Evolutionary conservation across 2,888 invertebrate species (phyloP).

Genomic region (Pyrrhosoma nymphula): DNA sequence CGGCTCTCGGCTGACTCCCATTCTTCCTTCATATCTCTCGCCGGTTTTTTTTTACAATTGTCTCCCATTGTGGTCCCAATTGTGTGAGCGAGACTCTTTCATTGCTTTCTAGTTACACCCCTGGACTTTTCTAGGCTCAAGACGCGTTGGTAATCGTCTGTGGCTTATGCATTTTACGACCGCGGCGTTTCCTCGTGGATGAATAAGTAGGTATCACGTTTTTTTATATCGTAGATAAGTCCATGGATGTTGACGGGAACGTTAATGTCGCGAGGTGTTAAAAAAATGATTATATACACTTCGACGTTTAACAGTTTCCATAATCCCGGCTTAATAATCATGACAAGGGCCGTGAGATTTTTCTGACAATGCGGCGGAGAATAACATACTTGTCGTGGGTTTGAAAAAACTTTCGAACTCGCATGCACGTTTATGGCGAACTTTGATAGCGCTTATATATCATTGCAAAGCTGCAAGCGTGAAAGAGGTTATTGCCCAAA

Average conservation of each 20-base stretch:
- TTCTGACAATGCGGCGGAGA: background rate
- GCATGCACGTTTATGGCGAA: background rate
- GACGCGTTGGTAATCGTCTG: background rate
- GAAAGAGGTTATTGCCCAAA: too few relatives aligned
- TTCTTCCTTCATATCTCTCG: slow-evolving; percentile 10
- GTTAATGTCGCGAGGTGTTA: background rate
- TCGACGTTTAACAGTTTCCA: background rate
- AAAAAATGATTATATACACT: background rate
- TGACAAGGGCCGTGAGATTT: background rate
- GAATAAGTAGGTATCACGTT: background rate
- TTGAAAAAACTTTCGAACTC: background rate
- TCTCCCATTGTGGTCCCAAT: slow-evolving; percentile 1
- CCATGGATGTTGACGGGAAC: background rate
- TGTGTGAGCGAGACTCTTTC: background rate
- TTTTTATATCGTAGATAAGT: slow-evolving; percentile 10
- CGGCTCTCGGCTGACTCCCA: background rate
- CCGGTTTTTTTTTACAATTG: background rate
- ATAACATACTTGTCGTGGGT: background rate
- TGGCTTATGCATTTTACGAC: background rate
- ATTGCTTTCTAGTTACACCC: background rate
- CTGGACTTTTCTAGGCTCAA: background rate
- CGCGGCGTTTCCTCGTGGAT: background rate
- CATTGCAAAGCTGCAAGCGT: too few relatives aligned
- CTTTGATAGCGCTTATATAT: too few relatives aligned
- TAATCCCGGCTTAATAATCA: background rate